Conservation (phyloP, 2,888 invertebrate species). For the Phalangium opilio region DNA sequence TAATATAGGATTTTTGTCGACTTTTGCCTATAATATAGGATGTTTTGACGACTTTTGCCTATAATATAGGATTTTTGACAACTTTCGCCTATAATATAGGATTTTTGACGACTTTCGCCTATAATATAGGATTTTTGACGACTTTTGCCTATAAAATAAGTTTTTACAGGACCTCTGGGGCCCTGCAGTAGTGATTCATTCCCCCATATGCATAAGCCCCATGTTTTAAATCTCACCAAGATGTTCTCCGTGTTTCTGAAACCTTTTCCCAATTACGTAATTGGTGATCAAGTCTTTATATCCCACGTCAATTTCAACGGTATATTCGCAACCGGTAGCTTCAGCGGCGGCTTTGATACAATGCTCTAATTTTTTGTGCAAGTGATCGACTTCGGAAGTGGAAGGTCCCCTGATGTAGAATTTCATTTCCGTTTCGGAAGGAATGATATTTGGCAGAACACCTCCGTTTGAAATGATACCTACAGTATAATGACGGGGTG, state of each 20-base stretch:
- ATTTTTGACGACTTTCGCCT: too few species aligned
- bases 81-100: too few species aligned
- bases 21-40: too few species aligned
- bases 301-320: conserved; percentile 3
- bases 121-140: too few species aligned
- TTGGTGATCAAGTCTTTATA: conserved; percentile 27
- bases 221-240: conserved; percentile 19
- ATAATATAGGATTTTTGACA: too few species aligned
- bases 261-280: conserved; percentile 23
- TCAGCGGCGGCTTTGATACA: conserved; percentile 26
- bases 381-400: conserved; percentile 22
- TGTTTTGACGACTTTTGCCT: too few species aligned
- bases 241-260: conserved; percentile 23
- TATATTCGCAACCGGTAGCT: conserved; percentile 15
- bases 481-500: background rate
- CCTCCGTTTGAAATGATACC: conserved; percentile 21
- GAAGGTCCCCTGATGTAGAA: conserved; percentile 25
- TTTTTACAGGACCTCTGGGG: too few species aligned
- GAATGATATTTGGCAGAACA: conserved; percentile 20
- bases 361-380: conserved; percentile 21
- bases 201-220: too few species aligned
- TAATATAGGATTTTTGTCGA: too few species aligned
- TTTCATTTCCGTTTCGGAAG: conserved; percentile 25
- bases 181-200: too few species aligned
- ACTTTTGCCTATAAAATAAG: too few species aligned